These are phyloP conservation scores for Diceros bicornis DNA, from an alignment of 2,797 vertebrate genomes.

Conservation along the genomic window DNA sequence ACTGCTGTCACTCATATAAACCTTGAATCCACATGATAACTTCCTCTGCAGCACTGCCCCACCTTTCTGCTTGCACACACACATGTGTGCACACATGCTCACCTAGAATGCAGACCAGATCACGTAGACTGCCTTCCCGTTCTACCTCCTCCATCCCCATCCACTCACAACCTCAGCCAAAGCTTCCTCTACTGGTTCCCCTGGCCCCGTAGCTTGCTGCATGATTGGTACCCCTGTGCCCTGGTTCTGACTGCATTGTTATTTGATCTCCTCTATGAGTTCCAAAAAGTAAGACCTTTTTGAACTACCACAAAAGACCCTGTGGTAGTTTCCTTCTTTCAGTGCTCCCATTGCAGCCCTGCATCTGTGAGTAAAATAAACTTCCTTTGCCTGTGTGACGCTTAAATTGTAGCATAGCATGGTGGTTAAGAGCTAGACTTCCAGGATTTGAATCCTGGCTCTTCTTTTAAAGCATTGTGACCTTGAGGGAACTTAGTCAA, in stretches of 20 bases:
- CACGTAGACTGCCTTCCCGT: not conserved
- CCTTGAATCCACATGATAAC: not conserved
- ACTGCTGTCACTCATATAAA: not conserved
- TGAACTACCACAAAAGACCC: not conserved
- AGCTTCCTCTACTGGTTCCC: not conserved
- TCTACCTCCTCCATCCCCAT: not conserved
- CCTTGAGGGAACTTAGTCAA: slow-evolving; percentile 25
- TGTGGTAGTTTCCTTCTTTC: slow-evolving; percentile 29
- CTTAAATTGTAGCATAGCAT: not conserved
- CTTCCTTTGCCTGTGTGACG: not conserved
- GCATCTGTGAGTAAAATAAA: slow-evolving; percentile 46
- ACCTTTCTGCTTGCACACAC: not conserved
- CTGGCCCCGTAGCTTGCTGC: not conserved
- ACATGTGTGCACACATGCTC: too few species aligned
- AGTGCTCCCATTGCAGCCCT: not conserved
- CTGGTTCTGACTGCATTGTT: not conserved
- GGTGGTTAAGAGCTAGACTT: not conserved
- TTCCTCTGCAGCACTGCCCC: not conserved
- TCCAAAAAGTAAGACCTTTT: not conserved
- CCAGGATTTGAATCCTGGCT: not conserved
- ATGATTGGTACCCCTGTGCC: not conserved
- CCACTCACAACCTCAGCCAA: not conserved
- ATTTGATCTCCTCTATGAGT: slow-evolving; percentile 2
- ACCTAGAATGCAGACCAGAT: not conserved
- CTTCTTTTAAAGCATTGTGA: slow-evolving; percentile 9